These are phyloP conservation scores for Sarcophilus harrisii DNA, from an alignment of 2,797 vertebrate genomes.

Conservation along the genomic window DNA sequence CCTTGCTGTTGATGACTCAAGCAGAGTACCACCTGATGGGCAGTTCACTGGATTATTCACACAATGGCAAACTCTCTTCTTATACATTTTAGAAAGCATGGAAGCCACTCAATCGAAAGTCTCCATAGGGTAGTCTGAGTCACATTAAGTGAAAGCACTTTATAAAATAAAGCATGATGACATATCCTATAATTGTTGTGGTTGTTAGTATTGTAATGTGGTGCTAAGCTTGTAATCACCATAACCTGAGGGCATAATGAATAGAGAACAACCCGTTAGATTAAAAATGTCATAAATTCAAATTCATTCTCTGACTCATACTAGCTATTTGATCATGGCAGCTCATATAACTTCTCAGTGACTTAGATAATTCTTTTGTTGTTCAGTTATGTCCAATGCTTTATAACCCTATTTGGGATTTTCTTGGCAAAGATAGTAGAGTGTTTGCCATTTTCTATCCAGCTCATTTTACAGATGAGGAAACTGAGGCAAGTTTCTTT, in stretches of 20 bases:
- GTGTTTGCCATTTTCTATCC: no score
- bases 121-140: neutral
- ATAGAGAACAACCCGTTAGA: neutral
- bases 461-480: no score
- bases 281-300: neutral
- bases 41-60: neutral
- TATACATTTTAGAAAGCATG: neutral
- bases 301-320: neutral
- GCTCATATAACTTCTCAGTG: no score
- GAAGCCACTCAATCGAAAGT: neutral
- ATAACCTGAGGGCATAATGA: neutral
- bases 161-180: neutral
- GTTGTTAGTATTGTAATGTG: neutral
- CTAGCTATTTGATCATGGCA: no score
- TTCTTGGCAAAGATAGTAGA: no score
- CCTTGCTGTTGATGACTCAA: neutral
- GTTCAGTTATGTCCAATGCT: no score
- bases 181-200: neutral
- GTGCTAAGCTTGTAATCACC: neutral
- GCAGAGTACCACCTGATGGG: neutral
- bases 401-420: no score
- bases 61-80: neutral
- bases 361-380: no score
- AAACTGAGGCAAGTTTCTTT: no score
- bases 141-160: neutral